Evolutionary conservation across 2,113 vertebrate species (phyloP), one percentile per base, ranked within the genome.

Genomic region (Rhombomys opimus): DNA sequence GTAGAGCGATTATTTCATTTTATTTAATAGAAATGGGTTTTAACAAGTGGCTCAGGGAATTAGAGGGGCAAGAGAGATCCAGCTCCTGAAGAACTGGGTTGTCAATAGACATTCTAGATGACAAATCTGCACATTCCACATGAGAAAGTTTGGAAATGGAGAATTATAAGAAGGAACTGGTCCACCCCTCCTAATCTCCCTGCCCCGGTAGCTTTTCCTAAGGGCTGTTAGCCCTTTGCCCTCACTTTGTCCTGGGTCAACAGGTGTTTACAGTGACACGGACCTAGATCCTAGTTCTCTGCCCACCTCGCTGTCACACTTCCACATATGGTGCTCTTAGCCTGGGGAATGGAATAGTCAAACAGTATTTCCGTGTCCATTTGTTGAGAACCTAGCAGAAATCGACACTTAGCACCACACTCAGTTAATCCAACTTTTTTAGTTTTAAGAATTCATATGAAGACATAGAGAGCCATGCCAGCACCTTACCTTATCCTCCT

Each of bases 1-100:
- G 18, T 52, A 85, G 88, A 91, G 95, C 3, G 54, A 67, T 75
- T 82, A 80, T 68, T 89, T 86, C 5, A 30, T 61, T 86, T 77
- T 81, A 90, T 59, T 46, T 82, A 27, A 35, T 35, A 82, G 73
- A 91, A 96, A 6, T 38, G 68, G 35, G 17, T 89, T 85, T 92
- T 75, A 81, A 22, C 57, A 38, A 73, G 46, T 68, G 63, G 87
- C 38, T 57, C 93, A 84, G 65, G 50, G 50, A 75, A 88, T 59
- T 7, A 27, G 25, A 67, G 38, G 17, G 35, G 2, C 12, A 23
- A 89, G n/a, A 50, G 73, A 87, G 11, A 11, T 22, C 1, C 20
- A 84, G 6, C 23, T 85, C 22, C 10, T 46, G n/a, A 93, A 85
- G 82, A 41, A 41, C 14, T 15, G 41, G 54, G 7, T 13, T 65